These are phyloP conservation scores for Sphaerodactylus townsendi DNA, from an alignment of 2,113 vertebrate genomes.

Conservation along the genomic window DNA sequence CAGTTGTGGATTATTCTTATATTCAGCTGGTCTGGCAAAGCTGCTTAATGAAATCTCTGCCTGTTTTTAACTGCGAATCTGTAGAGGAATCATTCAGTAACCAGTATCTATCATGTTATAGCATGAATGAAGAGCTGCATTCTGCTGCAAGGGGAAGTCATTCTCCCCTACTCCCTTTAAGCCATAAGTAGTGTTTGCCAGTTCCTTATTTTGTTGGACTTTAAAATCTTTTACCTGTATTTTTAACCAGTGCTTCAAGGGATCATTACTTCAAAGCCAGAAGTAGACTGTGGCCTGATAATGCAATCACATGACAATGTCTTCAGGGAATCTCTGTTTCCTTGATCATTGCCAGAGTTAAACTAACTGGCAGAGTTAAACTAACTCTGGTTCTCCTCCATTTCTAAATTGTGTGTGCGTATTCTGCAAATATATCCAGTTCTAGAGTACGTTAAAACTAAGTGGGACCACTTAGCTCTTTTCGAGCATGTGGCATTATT, in stretches of 20 bases:
- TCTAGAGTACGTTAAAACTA: neutral
- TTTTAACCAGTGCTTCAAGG: slow-evolving; percentile 8
- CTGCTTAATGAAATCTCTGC: neutral
- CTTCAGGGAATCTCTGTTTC: neutral
- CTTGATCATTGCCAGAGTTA: neutral
- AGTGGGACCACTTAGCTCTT: neutral
- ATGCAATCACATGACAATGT: neutral
- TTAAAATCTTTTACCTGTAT: slow-evolving; percentile 3
- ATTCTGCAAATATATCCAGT: neutral
- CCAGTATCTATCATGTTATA: neutral
- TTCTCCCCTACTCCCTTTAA: neutral
- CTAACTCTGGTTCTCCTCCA: neutral
- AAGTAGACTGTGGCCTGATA: neutral
- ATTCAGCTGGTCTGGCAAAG: neutral
- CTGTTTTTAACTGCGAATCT: slow-evolving; percentile 15
- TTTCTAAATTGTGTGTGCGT: neutral
- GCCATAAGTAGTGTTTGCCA: neutral
- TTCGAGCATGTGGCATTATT: neutral
- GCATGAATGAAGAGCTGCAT: neutral
- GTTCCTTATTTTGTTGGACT: neutral
- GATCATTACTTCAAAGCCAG: neutral
- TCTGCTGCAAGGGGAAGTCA: neutral
- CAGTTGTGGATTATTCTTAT: neutral
- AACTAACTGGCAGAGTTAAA: neutral
- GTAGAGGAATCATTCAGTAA: neutral